A percentile compares a stretch with the other conserved stretches of the same genome.
These are phyloP conservation scores for Phocoena sinus DNA, from an alignment of 2,113 vertebrate genomes.

Conservation along the genomic window DNA sequence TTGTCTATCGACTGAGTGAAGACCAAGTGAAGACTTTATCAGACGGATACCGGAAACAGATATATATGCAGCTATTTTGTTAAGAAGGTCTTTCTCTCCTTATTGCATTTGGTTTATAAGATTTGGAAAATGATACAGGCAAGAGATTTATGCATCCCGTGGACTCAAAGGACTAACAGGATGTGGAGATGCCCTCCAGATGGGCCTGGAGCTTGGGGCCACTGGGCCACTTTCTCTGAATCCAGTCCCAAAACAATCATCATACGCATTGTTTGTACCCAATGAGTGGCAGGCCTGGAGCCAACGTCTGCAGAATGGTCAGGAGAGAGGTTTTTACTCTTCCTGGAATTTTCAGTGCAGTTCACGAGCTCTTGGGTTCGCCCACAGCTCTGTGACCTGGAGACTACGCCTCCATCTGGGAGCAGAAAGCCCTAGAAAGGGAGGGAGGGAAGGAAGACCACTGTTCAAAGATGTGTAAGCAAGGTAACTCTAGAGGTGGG, in stretches of 20 bases:
- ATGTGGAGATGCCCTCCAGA: too few relatives aligned
- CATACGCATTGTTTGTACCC: not conserved
- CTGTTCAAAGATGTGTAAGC: not conserved
- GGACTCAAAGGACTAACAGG: accelerated
- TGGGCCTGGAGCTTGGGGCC: not conserved
- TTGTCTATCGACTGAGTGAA: not conserved
- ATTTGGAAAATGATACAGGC: not conserved
- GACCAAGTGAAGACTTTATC: not conserved
- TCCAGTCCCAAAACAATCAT: too few relatives aligned
- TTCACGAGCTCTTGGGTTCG: not conserved
- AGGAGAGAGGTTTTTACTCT: not conserved
- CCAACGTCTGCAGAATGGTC: not conserved
- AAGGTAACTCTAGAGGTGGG: not conserved
- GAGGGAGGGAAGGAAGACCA: not conserved
- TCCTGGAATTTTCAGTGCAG: not conserved
- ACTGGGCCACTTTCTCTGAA: not conserved
- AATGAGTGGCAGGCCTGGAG: not conserved
- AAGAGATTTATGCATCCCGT: not conserved
- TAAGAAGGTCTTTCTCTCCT: not conserved
- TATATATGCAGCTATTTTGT: not conserved
- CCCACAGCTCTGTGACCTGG: not conserved
- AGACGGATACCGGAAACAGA: accelerated
- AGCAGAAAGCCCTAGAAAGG: not conserved
- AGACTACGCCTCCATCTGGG: not conserved
- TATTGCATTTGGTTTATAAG: not conserved